Conservation (phyloP, 2,888 invertebrate genomes). For the Sphaerophoria rueppellii region DNA sequence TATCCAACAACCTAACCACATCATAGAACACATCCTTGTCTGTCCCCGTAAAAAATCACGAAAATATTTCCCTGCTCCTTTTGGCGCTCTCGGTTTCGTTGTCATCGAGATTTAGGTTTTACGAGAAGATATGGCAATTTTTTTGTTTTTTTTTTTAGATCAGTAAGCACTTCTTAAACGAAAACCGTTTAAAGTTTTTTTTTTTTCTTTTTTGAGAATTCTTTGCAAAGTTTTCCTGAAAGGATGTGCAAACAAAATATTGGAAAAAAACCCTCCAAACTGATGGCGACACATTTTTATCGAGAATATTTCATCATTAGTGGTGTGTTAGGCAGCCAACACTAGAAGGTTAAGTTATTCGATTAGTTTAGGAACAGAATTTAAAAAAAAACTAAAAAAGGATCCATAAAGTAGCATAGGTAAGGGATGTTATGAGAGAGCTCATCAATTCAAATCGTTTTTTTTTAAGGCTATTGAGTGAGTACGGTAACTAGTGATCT, state of each 20-base stretch:
- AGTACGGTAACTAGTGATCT: background rate
- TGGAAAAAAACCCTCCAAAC: background rate
- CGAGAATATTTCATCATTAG: slow-evolving; percentile 36
- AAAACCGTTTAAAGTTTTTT: slow-evolving; percentile 61
- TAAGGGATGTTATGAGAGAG: slow-evolving; percentile 1
- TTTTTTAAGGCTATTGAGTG: too few species aligned
- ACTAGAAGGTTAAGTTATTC: slow-evolving; percentile 39
- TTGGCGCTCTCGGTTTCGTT: slow-evolving; percentile 34
- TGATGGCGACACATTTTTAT: slow-evolving; percentile 49
- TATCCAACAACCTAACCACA: slow-evolving; percentile 13
- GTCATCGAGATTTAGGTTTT: slow-evolving; percentile 57
- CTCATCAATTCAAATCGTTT: background rate
- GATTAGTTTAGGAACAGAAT: slow-evolving; percentile 1
- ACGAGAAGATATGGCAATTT: slow-evolving; percentile 17
- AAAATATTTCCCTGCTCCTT: slow-evolving; percentile 31
- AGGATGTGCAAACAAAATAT: background rate
- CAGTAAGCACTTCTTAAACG: slow-evolving; percentile 58
- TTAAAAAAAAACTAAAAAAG: background rate
- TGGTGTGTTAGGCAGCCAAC: background rate
- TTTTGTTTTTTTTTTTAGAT: slow-evolving; percentile 24
- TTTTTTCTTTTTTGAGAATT: slow-evolving; percentile 7
- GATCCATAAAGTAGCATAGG: background rate
- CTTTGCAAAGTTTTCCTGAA: slow-evolving; percentile 10
- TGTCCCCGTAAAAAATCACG: slow-evolving; percentile 44
- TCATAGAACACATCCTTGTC: slow-evolving; percentile 39